These are phyloP conservation scores for Alces alces DNA, from an alignment of 2,113 vertebrate genomes.

Conservation along the genomic window DNA sequence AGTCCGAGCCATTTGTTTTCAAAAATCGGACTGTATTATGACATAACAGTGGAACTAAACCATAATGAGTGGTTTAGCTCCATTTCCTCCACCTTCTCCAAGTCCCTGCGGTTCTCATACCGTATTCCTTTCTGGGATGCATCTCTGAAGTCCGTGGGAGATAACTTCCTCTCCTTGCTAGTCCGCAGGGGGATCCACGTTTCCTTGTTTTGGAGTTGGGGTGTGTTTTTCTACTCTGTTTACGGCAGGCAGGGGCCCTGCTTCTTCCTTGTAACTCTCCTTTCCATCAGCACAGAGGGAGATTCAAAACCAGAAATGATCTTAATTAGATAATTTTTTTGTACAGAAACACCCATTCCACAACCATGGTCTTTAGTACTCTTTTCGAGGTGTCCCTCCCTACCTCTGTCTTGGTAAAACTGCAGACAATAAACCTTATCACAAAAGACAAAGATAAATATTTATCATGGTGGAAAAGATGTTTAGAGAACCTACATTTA, in stretches of 20 bases:
- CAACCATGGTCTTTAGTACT: not conserved
- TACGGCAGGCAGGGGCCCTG: not conserved
- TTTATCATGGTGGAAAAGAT: not conserved
- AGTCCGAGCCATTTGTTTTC: not conserved
- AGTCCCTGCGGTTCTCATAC: not conserved
- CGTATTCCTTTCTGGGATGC: not conserved
- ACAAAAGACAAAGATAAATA: conserved; percentile 8
- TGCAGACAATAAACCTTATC: not conserved
- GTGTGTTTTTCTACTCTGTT: conserved; percentile 25
- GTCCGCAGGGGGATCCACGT: not conserved
- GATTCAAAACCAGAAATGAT: conserved; percentile 73
- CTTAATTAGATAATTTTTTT: conserved; percentile 83
- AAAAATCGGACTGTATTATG: not conserved
- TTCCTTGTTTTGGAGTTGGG: not conserved
- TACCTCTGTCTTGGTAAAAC: not conserved
- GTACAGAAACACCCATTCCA: conserved; percentile 53
- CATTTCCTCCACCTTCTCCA: not conserved
- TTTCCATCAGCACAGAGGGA: conserved; percentile 56
- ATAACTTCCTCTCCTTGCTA: not conserved
- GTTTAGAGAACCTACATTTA: not conserved
- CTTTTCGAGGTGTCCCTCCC: not conserved
- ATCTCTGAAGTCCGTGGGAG: conserved; percentile 17
- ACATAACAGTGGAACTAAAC: not conserved
- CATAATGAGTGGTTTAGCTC: not conserved
- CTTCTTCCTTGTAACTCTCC: conserved; percentile 34